Percentiles rank a stretch among this genome's conserved stretches.
These are phyloP conservation scores for Cygnus atratus DNA, from an alignment of 2,113 vertebrate genomes.

Conservation along the genomic window DNA sequence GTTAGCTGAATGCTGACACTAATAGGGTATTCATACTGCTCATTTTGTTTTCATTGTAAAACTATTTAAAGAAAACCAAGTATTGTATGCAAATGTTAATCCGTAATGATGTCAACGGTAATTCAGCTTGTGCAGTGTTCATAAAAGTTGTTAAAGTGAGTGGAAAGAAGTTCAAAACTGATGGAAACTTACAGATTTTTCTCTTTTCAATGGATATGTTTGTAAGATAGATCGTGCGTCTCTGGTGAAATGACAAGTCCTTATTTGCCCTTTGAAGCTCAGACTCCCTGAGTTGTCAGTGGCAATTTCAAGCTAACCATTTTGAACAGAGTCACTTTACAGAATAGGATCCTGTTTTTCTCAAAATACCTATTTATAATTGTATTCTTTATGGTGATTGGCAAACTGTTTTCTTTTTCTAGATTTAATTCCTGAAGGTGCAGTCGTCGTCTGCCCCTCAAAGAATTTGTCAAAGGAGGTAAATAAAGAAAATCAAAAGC, in stretches of 20 bases:
- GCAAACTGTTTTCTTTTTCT: conserved; percentile 41
- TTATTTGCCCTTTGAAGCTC: background rate
- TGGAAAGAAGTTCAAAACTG: background rate
- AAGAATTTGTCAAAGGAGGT: conserved; percentile 79
- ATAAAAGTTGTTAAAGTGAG: background rate
- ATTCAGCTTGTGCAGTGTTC: background rate
- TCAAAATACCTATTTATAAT: background rate
- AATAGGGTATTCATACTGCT: background rate
- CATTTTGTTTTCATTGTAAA: background rate
- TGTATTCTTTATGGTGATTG: background rate
- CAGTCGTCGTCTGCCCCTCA: conserved; percentile 34
- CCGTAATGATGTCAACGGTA: background rate
- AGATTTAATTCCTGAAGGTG: conserved; percentile 67
- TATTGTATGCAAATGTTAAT: background rate
- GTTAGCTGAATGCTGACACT: background rate
- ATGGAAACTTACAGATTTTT: background rate
- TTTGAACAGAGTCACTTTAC: background rate
- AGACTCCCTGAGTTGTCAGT: background rate
- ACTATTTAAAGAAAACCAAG: background rate
- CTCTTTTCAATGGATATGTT: background rate
- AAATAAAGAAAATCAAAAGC: conserved; percentile 94
- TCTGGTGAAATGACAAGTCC: background rate
- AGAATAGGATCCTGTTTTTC: background rate
- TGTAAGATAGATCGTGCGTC: background rate
- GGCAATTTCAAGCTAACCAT: background rate